Base-by-base conservation (phyloP, 2,797 vertebrate species). In the Gymnopithys bicolor region DNA sequence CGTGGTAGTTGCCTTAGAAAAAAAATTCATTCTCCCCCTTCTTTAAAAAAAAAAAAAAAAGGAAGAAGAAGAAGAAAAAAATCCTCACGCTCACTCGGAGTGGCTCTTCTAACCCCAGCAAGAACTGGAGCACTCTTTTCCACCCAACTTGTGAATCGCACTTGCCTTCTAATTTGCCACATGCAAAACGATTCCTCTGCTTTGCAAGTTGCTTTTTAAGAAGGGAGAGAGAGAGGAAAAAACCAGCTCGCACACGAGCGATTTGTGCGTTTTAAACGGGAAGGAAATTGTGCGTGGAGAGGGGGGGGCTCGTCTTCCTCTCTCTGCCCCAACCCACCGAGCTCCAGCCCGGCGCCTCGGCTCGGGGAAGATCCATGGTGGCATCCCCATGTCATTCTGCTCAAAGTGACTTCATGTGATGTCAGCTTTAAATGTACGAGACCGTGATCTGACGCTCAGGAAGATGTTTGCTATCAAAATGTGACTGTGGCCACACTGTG, bases 371-470 rank as follows among this genome's bases (percentile, higher is more conserved):
- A 93, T 92, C 97, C 95, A 95, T 96, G 97, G 97, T 98, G 98
- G 98, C 98, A 98, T 98, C 97, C 98, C 97, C 98, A 93, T 98
- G 98, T 99, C 99, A 98, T 97, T 97, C 98, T 97, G 97, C 98
- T 97, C 96, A 75, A 96, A 98, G 98, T 97, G 97, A 98, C 98
- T 98, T 97, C 98, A 97, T 98, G 98, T 98, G 98, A 99, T 99
- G 98, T 98, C 98, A 98, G 98, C 98, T 92, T 96, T 97, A 98
- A 98, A 98, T 98, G 98, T 97, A 98, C 97, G 96, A 98, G 98
- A 98, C 98, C 97, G 98, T 97, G 98, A 98, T 98, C 98, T 97
- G 97, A 98, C 97, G 97, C 98, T 97, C 96, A 96, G 97, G 98
- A 98, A 98, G 98, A 98, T 98, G 98, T 98, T 98, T 97, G 98